Percentiles rank a stretch among this genome's conserved stretches.
phyloP scores from a whole-genome alignment of 1,140 invertebrate species.

The Nixonia krombeini region DNA sequence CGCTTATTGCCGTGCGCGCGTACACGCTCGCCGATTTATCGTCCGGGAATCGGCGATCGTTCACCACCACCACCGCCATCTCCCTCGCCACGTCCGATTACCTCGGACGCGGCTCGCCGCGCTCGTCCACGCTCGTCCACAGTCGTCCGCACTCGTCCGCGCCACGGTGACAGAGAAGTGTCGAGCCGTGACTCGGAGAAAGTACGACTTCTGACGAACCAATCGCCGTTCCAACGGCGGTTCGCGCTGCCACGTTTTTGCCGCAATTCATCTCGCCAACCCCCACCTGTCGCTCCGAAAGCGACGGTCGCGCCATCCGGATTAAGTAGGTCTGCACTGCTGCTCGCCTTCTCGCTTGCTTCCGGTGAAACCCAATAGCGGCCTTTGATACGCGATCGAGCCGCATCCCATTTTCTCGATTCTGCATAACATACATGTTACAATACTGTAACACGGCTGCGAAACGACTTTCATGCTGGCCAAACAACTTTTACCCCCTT shows the following conservation, averaged over 20 bases:
- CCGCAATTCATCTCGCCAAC: constrained; percentile 26
- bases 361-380: constrained; percentile 48
- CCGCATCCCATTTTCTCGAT: constrained; percentile 27
- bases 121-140: too few relatives aligned
- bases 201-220: background rate
- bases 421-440: background rate
- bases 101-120: too few relatives aligned
- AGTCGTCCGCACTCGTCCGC: too few relatives aligned
- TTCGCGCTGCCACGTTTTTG: constrained; percentile 47
- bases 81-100: too few relatives aligned
- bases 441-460: too few relatives aligned
- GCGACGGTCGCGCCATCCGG: constrained; percentile 40
- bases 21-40: background rate
- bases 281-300: constrained; percentile 19
- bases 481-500: too few relatives aligned
- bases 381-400: constrained; percentile 46
- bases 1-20: too few relatives aligned
- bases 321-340: constrained; percentile 44
- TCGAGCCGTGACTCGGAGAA: background rate
- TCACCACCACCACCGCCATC: background rate
- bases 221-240: constrained; percentile 40
- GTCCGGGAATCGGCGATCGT: background rate
- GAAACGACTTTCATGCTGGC: too few relatives aligned
- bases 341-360: constrained; percentile 45
- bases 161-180: background rate